A percentile compares a stretch with the other conserved stretches of the same genome.
Conservation (phyloP, 2,113 vertebrate genomes). For the Protomyctophum bolini region DNA sequence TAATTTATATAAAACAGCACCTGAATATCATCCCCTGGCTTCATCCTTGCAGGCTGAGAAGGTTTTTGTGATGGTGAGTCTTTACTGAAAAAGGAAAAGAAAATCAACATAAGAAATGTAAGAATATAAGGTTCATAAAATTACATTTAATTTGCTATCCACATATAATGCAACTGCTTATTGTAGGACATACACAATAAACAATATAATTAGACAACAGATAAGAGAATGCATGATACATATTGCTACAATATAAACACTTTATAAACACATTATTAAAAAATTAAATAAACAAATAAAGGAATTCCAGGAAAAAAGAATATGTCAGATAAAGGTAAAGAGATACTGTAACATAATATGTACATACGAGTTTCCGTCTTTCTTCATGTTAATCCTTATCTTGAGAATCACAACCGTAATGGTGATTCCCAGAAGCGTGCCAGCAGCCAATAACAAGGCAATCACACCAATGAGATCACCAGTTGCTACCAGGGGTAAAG, state of each 20-base stretch:
- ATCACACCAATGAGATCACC: slow-evolving; percentile 77
- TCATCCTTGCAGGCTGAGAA: slow-evolving; percentile 63
- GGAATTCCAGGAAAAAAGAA: background rate
- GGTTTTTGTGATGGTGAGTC: slow-evolving; percentile 64
- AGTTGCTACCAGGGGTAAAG: slow-evolving; percentile 70
- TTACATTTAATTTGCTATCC: no score
- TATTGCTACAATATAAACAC: no score
- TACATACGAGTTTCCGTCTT: slow-evolving; percentile 72
- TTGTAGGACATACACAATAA: no score
- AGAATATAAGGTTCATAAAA: background rate
- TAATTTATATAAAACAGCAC: slow-evolving; percentile 32
- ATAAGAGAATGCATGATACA: no score
- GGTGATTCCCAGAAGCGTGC: slow-evolving; percentile 75
- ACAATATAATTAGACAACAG: no score
- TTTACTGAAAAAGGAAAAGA: slow-evolving; percentile 35
- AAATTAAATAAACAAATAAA: no score
- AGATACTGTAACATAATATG: background rate
- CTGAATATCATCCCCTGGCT: slow-evolving; percentile 70
- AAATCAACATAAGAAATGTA: background rate
- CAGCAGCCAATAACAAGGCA: slow-evolving; percentile 75
- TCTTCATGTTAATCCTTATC: slow-evolving; percentile 65
- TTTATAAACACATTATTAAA: no score
- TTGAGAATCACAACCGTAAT: slow-evolving; percentile 77
- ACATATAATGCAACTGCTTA: no score
- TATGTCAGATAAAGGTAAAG: background rate